Conservation (phyloP, 1,140 invertebrate genomes). For the Lordiphosa stackelbergi region DNA sequence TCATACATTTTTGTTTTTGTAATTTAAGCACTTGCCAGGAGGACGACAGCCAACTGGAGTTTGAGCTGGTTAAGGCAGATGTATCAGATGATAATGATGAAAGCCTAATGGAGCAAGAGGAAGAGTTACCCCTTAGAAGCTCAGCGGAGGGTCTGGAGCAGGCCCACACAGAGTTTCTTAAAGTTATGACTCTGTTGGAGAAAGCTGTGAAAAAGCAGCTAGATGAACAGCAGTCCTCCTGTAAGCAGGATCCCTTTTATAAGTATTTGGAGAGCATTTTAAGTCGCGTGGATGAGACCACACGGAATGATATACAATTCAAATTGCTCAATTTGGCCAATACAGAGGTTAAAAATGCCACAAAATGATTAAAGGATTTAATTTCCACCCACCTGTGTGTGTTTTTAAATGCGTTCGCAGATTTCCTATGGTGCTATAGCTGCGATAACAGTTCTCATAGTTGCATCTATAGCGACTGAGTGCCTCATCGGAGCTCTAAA, state of each 20-base stretch:
- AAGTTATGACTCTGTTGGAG: constrained; percentile 27
- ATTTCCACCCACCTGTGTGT: constrained; percentile 87
- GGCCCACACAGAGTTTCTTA: constrained; percentile 8
- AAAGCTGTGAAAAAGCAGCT: constrained; percentile 9
- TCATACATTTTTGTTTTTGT: too few species aligned
- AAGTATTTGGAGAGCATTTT: constrained; percentile 31
- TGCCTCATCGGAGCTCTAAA: constrained; percentile 69
- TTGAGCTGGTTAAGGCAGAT: too few species aligned
- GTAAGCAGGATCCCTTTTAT: constrained; percentile 26
- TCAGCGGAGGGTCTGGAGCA: too few species aligned
- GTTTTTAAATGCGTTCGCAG: constrained; percentile 96
- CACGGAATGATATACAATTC: constrained; percentile 24
- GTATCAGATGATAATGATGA: background rate
- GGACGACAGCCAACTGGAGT: too few species aligned
- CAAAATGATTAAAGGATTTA: background rate
- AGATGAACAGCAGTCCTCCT: too few species aligned
- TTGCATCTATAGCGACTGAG: constrained; percentile 87
- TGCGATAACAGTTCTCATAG: constrained; percentile 91
- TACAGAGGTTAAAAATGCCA: constrained; percentile 6
- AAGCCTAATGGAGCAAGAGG: background rate
- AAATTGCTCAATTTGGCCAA: constrained; percentile 23
- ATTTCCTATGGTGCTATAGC: constrained; percentile 96
- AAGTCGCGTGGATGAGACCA: constrained; percentile 13
- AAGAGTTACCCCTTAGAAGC: too few species aligned
- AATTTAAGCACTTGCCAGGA: background rate